Conservation (phyloP, 2,888 invertebrate genomes). For the Gnatocerus cornutus region DNA sequence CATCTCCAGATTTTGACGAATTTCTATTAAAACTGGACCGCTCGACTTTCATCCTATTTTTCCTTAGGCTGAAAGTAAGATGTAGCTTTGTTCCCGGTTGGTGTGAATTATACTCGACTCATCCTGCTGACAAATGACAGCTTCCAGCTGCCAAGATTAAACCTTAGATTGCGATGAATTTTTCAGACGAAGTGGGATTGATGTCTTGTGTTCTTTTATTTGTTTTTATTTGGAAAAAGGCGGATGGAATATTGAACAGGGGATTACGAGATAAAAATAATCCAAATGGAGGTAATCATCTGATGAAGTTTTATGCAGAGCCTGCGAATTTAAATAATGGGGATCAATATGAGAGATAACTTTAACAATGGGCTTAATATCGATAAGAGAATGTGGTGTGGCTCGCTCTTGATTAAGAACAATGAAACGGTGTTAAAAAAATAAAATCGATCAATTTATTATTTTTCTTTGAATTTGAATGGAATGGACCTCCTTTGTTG, state of each 20-base stretch:
- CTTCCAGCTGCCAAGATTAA: constrained; percentile 59
- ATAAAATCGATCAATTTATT: neutral
- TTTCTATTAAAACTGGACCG: constrained; percentile 58
- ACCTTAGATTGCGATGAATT: constrained; percentile 57
- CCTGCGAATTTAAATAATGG: constrained; percentile 33
- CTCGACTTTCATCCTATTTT: constrained; percentile 31
- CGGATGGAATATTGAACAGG: constrained; percentile 18
- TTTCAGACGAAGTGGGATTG: constrained; percentile 48
- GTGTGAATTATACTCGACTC: constrained; percentile 54
- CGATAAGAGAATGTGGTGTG: constrained; percentile 6
- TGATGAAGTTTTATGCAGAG: constrained; percentile 21
- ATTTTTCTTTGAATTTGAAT: constrained; percentile 11
- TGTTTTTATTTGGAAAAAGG: constrained; percentile 24
- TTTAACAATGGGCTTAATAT: constrained; percentile 31
- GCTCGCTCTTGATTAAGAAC: constrained; percentile 25
- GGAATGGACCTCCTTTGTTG: neutral
- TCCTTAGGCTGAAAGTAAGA: constrained; percentile 24
- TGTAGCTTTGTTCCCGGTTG: constrained; percentile 43
- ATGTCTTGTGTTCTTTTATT: constrained; percentile 29
- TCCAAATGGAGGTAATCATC: constrained; percentile 14
- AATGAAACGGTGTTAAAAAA: constrained; percentile 21
- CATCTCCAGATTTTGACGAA: constrained; percentile 56
- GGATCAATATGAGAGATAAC: constrained; percentile 32
- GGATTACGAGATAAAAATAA: constrained; percentile 25
- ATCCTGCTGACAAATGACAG: constrained; percentile 59